Evolutionary conservation across 2,113 vertebrate species (phyloP).

Genomic region (Agelaius phoeniceus): DNA sequence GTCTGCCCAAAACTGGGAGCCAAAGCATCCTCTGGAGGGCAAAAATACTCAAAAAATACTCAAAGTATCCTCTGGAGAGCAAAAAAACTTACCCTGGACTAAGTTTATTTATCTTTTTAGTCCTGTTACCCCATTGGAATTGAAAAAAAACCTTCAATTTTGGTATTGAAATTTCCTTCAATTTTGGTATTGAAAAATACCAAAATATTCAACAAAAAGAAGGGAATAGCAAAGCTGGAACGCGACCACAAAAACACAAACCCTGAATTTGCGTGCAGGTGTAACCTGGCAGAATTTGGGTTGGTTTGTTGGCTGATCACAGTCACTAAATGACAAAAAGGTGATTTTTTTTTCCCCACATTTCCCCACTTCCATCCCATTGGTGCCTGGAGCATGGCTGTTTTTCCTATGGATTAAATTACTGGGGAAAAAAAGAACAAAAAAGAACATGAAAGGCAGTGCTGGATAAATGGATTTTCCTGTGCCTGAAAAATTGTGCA

Average conservation of each 20-base stretch:
- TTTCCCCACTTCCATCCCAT: not conserved
- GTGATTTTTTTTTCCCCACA: not conserved
- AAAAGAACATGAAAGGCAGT: not conserved
- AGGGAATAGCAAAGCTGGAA: not conserved
- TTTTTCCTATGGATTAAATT: not conserved
- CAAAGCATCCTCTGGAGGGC: not conserved
- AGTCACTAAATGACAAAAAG: not conserved
- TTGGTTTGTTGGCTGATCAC: not conserved
- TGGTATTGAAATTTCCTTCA: too few relatives aligned
- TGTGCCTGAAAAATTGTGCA: not conserved
- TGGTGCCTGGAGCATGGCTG: not conserved
- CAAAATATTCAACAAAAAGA: not conserved
- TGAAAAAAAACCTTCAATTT: not conserved
- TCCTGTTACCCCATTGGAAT: not conserved
- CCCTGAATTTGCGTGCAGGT: not conserved
- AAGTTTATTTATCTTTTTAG: not conserved
- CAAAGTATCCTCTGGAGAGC: not conserved
- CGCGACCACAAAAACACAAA: not conserved
- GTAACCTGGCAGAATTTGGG: not conserved
- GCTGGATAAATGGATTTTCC: not conserved
- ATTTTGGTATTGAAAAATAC: not conserved
- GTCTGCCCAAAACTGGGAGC: not conserved
- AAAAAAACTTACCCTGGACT: not conserved
- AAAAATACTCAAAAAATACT: too few relatives aligned
- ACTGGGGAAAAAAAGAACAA: too few relatives aligned